phyloP scores from a whole-genome alignment of 2,888 invertebrate species.

The Mactromeris polynyma region DNA sequence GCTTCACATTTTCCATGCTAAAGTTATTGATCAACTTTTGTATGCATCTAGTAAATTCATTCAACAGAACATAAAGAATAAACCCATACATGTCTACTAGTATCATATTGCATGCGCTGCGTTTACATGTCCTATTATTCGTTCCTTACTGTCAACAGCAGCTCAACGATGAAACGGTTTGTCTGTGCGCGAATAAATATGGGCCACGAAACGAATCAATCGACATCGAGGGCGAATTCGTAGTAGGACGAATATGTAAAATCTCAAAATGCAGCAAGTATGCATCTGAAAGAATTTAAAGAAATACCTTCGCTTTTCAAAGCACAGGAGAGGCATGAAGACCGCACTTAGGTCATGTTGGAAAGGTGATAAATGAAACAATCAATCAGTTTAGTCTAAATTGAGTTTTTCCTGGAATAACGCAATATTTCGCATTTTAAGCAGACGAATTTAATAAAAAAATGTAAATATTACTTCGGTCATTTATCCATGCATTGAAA shows the following conservation, averaged over 20 bases:
- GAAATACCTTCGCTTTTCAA: slow-evolving; percentile 42
- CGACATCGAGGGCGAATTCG: not conserved
- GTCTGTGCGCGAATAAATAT: not conserved
- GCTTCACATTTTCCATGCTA: no score
- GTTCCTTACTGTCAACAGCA: no score
- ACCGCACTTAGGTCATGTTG: not conserved
- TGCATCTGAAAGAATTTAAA: not conserved
- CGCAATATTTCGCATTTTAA: not conserved
- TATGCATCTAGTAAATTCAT: no score
- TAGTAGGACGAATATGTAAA: not conserved
- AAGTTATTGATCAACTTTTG: no score
- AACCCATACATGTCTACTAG: no score
- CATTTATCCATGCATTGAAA: not conserved
- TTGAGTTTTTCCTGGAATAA: not conserved
- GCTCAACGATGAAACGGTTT: no score
- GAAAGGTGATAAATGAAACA: not conserved
- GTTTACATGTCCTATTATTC: no score
- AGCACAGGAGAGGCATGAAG: slow-evolving; percentile 38
- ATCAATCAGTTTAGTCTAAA: not conserved
- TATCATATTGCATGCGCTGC: no score
- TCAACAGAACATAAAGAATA: no score
- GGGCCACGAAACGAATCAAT: not conserved
- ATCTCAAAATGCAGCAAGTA: not conserved
- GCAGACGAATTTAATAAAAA: slow-evolving; percentile 3
- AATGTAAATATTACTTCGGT: not conserved